Evolutionary conservation across 2,113 vertebrate genomes (phyloP), one percentile per base, ranked within the genome.

Genomic region (Bolborhynchus lineola): DNA sequence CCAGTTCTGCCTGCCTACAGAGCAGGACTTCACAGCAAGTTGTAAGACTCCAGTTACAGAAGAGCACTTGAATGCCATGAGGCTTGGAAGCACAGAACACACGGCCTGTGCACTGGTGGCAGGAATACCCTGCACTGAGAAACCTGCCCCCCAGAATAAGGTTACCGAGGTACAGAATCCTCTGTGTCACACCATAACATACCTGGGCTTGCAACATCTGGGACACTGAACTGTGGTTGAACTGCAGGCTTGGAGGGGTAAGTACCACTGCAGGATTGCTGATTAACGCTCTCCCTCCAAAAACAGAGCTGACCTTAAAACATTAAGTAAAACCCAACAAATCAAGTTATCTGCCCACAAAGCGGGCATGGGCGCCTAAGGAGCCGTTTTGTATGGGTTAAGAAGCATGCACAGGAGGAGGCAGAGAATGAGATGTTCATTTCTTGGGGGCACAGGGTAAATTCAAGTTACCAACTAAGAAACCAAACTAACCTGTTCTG

Each of bases 201-300:
- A 88, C 70, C 78, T 85, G 70, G 47, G 49, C 46, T 78, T 86
- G 44, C 13, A 35, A 52, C n/a, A 44, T 16, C 26, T 26, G 49
- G 50, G 53, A 44, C 26, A 65, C 41, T 35, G 59, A 63, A 28
- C 0, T 0, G 2, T 16, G 35, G 28, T 7, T 71, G n/a, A 44
- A 70, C 81, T 63, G 42, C 23, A 16, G 42, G 24, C 26, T 47
- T 26, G 6, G 3, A 33, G 52, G 42, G 33, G 8, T 15, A 59
- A 33, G 39, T 6, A 7, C 52, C 17, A n/a, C 1, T 47, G 33
- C 33, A 65, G 18, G 28, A 42, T 0, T 60, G 57, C 23, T 3
- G 16, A 8, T 70, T 5, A 19, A 28, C 29, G 9, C 24, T 50
- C 11, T 62, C 21, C 33, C 60, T 41, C 16, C 49, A 57, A 50